These are phyloP conservation scores for Ametastegia equiseti DNA, from an alignment of 2,888 invertebrate genomes.

Conservation along the genomic window DNA sequence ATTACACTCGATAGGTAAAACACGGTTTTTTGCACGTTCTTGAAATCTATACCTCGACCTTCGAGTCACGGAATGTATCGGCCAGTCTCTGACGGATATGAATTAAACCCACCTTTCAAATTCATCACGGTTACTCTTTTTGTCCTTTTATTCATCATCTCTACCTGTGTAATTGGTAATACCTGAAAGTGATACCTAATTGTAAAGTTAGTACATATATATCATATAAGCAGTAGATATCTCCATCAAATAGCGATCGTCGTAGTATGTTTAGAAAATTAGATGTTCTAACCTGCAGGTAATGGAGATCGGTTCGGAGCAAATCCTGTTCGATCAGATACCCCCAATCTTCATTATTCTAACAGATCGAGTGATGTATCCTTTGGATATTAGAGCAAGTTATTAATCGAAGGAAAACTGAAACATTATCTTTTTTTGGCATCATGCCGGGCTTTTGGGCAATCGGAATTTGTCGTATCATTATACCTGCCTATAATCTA, in stretches of 20 bases:
- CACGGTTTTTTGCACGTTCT: not conserved
- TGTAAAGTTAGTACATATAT: no score
- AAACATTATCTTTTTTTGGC: no score
- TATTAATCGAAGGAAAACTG: no score
- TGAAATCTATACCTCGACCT: not conserved
- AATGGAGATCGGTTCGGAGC: not conserved
- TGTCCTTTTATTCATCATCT: not conserved
- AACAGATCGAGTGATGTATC: not conserved
- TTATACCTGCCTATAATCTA: no score
- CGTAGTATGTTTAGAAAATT: not conserved
- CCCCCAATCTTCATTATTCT: not conserved
- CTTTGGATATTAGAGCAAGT: not conserved
- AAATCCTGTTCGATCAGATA: not conserved
- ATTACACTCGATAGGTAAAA: not conserved
- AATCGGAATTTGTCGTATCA: no score
- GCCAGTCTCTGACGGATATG: slow-evolving; percentile 23
- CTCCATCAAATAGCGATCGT: not conserved
- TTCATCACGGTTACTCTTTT: not conserved
- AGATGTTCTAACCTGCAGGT: not conserved
- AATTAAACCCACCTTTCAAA: slow-evolving; percentile 11
- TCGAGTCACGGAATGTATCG: not conserved
- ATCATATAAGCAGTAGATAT: not conserved
- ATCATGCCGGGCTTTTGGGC: no score
- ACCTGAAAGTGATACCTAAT: slow-evolving; percentile 5
- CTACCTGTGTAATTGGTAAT: slow-evolving; percentile 3